Percentiles rank a stretch among this genome's conserved stretches.
Evolutionary conservation across 2,888 invertebrate genomes (phyloP).

Genomic region (Scaptomyza flava): DNA sequence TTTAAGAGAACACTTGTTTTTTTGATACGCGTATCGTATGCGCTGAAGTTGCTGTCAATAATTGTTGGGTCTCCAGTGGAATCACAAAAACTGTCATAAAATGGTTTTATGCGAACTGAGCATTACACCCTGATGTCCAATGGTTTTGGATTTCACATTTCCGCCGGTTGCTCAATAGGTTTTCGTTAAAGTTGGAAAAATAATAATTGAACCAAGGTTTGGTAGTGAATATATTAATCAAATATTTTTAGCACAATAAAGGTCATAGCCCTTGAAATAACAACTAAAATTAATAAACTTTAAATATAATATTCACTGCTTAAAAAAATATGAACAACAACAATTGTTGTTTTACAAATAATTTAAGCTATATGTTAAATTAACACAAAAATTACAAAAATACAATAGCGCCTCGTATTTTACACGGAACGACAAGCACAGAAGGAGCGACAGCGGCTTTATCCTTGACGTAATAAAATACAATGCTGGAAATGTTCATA

Average conservation of each 20-base stretch:
- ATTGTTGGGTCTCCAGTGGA: slow-evolving; percentile 8
- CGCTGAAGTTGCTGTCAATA: slow-evolving; percentile 27
- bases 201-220: background rate
- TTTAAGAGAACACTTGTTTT: fast-evolving
- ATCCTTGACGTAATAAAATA: slow-evolving; percentile 32
- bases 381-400: too few relatives aligned
- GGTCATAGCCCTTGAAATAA: too few relatives aligned
- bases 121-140: slow-evolving; percentile 19
- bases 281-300: too few relatives aligned
- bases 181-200: background rate
- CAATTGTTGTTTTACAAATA: background rate
- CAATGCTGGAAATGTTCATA: slow-evolving; percentile 19
- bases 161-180: slow-evolving; percentile 22
- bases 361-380: background rate
- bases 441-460: slow-evolving; percentile 20
- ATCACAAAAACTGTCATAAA: slow-evolving; percentile 43
- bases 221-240: too few relatives aligned
- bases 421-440: background rate
- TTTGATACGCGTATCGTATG: slow-evolving; percentile 6
- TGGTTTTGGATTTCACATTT: slow-evolving; percentile 4
- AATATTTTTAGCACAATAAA: background rate
- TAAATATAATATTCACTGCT: too few relatives aligned
- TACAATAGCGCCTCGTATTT: slow-evolving; percentile 21
- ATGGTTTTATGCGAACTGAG: slow-evolving; percentile 39
- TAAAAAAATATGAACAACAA: too few relatives aligned